phyloP scores from a whole-genome alignment of 2,113 vertebrate genomes.

The Bubo scandiacus region DNA sequence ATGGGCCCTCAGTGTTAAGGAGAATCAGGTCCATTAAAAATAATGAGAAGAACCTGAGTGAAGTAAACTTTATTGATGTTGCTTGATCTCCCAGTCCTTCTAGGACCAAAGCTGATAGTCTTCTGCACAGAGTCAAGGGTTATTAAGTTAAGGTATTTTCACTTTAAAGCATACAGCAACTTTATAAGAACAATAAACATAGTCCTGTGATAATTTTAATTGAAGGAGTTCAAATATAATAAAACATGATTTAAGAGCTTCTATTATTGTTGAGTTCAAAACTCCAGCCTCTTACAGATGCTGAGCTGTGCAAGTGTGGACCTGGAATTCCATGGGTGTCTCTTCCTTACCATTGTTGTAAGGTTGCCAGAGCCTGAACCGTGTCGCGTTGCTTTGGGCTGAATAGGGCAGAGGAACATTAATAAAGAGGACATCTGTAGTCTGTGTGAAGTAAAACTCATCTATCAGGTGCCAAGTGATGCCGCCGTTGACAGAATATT shows the following conservation, averaged over 20 bases:
- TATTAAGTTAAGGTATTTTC: not conserved
- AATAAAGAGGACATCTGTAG: conserved; percentile 92
- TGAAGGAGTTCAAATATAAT: not conserved
- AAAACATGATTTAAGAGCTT: not conserved
- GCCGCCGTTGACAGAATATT: conserved; percentile 92
- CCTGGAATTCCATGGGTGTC: not conserved
- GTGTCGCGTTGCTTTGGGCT: conserved; percentile 90
- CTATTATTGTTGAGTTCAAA: not conserved
- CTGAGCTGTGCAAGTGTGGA: not conserved
- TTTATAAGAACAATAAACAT: not conserved
- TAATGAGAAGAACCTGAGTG: conserved; percentile 1
- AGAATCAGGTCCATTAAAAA: conserved; percentile 34
- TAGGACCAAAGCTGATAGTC: not conserved
- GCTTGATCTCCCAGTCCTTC: not conserved
- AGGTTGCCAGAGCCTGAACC: conserved; percentile 96
- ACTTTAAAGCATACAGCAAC: not conserved
- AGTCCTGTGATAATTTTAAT: not conserved
- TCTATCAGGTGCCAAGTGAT: conserved; percentile 95
- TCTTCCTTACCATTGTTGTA: conserved; percentile 88
- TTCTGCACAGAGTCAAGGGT: not conserved
- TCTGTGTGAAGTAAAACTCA: conserved; percentile 95
- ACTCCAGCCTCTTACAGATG: not conserved
- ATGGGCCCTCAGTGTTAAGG: not conserved
- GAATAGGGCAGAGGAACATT: conserved; percentile 87
- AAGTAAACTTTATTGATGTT: not conserved